Base-by-base conservation (phyloP, 2,888 invertebrate genomes). In the Atherix ibis region DNA sequence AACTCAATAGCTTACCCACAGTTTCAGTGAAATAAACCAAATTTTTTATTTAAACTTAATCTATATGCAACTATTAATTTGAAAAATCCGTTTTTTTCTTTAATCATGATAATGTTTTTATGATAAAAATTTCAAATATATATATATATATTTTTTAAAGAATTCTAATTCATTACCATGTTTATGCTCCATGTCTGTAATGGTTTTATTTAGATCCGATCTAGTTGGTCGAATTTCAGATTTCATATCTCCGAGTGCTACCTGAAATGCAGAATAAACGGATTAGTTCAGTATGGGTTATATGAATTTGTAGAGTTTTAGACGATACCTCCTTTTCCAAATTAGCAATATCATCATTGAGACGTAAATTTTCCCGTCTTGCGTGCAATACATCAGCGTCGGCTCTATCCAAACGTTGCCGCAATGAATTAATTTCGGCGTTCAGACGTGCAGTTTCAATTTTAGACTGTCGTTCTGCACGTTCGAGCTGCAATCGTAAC, bases 311-410 rank as follows among this genome's bases (percentile, higher is more conserved):
- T n/a, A n/a, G n/a, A n/a, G n/a, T n/a, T n/a, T n/a, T 24, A 12
- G 9, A 8, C 10, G 18, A 8, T 53, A 83, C 84, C 71, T 85
- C 84, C 59, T 83, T 81, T 51, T 87, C 84, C 44, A 84, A 58
- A 36, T 71, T 74, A 4, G 82, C 71, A 22, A 85, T 74, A 50
- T 82, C 81, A 51, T 85, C 85, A 10, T 72, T 70, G 8, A 85
- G 65, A 29, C 83, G 70, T 22, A 84, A 62, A 48, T 84, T 82
- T 52, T 85, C 83, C 8, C 84, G 68, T 29, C 83, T 71, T 13
- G 81, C 76, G 48, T 84, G 83, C 19, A 84, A 69, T 39, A 84
- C 51, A 51, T 85, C 85, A 0, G 79, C 78, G 53, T 87, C 85
- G 12, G 80, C 76, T 34, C 84, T 66, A 52, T 85, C 84, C 46